Base-by-base conservation (phyloP, 2,113 vertebrate species). In the Ameiurus melas region DNA sequence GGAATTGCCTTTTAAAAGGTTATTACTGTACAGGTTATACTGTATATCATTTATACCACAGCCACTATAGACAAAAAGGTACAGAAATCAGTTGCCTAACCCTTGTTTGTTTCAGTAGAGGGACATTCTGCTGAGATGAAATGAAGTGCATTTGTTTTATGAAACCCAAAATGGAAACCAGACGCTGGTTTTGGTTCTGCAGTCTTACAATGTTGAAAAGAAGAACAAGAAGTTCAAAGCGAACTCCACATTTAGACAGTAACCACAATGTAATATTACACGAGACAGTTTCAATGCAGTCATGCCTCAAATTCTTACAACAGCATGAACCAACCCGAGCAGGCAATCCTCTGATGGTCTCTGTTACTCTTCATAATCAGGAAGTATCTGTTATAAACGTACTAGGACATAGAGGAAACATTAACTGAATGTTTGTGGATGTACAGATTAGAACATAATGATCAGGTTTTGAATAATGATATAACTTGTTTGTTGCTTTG, bases 221-320 rank as follows among this genome's bases (percentile, higher is more conserved):
- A 70, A 89, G 89, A 90, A 86, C 80, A 83, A 64, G 85, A 90
- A 90, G 87, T 89, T 90, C 87, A 90, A 89, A 90, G 90, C 85
- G 83, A 82, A 85, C 77, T 89, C 88, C 85, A 47, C 62, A 87
- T 90, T 89, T 90, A 89, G 85, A 87, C 43, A 25, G 53, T 85
- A 89, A 90, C 90, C 90, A 89, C 90, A 90, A 89, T 90, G 87
- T 89, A 90, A 90, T 89, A 90, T 89, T 90, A 89, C 87, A 89
- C 84, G 85, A 89, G 82, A 87, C 47, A 51, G 66, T 87, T 90
- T 90, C 85, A 85, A 82, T 82, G 84, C 86, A 87, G 77, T 80
- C 90, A 85, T 90, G 90, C 90, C 66, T 87, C 55, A 84, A 60
- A 90, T 90, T 87, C 90, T 86, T 90, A 89, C 87, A 89, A 89